A percentile compares a stretch with the other conserved stretches of the same genome.
Evolutionary conservation across 1,140 invertebrate species (phyloP).

Genomic region (Drosophila kohkoa): DNA sequence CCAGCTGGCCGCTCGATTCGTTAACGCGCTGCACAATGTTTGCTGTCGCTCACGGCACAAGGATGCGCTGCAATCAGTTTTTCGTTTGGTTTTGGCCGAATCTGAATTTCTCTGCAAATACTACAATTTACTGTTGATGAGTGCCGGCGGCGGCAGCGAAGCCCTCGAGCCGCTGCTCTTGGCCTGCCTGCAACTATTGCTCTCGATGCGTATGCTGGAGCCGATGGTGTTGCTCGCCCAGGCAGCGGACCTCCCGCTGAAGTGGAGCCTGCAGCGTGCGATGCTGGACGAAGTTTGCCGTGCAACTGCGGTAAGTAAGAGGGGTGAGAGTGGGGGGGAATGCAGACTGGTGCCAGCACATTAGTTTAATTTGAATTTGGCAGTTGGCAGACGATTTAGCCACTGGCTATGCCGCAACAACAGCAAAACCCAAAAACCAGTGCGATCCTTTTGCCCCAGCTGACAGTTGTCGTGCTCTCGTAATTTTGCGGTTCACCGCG

Average conservation of each 20-base stretch:
- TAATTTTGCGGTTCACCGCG: slow-evolving; percentile 76
- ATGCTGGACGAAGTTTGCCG: slow-evolving; percentile 68
- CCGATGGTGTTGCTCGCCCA: slow-evolving; percentile 63
- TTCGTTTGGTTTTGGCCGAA: slow-evolving; percentile 77
- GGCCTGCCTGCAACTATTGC: slow-evolving; percentile 64
- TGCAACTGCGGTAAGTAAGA: slow-evolving; percentile 58
- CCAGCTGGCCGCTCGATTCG: slow-evolving; percentile 71
- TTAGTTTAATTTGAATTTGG: slow-evolving; percentile 79
- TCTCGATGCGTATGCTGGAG: slow-evolving; percentile 74
- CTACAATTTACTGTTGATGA: slow-evolving; percentile 77
- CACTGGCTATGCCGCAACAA: slow-evolving; percentile 17
- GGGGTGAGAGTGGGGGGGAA: neutral
- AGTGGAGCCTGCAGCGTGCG: slow-evolving; percentile 60
- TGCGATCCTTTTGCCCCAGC: slow-evolving; percentile 40
- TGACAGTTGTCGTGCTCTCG: slow-evolving; percentile 72
- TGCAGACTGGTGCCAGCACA: slow-evolving; percentile 32
- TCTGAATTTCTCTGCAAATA: slow-evolving; percentile 82
- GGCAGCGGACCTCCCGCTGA: slow-evolving; percentile 60
- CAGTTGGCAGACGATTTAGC: slow-evolving; percentile 43
- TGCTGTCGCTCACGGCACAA: slow-evolving; percentile 79
- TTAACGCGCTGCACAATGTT: slow-evolving; percentile 74
- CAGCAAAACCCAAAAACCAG: slow-evolving; percentile 4
- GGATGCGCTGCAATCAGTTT: slow-evolving; percentile 80
- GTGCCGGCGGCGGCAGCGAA: slow-evolving; percentile 40
- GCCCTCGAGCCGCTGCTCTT: slow-evolving; percentile 60